Conservation (phyloP, 2,113 vertebrate species). For the Sigmodon hispidus region DNA sequence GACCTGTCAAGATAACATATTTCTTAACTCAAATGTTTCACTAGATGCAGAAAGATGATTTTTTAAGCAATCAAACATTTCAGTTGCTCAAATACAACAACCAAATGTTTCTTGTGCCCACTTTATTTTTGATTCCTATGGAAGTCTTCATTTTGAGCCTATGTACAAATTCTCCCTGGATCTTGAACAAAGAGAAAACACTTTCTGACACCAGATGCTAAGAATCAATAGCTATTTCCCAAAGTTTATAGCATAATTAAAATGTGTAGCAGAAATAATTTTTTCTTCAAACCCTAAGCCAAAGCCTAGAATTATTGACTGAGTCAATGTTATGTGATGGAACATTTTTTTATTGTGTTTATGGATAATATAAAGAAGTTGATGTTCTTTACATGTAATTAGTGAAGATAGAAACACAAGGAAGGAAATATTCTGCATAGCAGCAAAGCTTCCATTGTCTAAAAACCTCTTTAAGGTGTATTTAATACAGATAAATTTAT, state of each 20-base stretch:
- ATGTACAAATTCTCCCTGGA: constrained; percentile 71
- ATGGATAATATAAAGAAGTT: constrained; percentile 85
- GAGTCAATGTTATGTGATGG: constrained; percentile 83
- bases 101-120: constrained; percentile 29
- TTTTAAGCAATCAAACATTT: background rate
- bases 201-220: constrained; percentile 83
- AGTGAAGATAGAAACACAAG: constrained; percentile 80
- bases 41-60: constrained; percentile 71
- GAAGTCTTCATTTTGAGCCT: constrained; percentile 80
- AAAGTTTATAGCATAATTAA: constrained; percentile 90
- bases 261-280: constrained; percentile 88
- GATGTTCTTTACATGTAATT: constrained; percentile 83
- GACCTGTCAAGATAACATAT: background rate
- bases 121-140: constrained; percentile 68
- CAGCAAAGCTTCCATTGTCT: constrained; percentile 69
- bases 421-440: constrained; percentile 64
- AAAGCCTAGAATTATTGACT: constrained; percentile 86
- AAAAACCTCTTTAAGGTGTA: constrained; percentile 59
- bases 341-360: constrained; percentile 86
- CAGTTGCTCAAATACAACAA: background rate
- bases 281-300: constrained; percentile 85
- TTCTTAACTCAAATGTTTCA: constrained; percentile 43
- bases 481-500: constrained; percentile 44
- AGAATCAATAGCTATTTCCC: constrained; percentile 88
- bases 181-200: constrained; percentile 74